Evolutionary conservation across 92 coral and sea anemone genomes (phyloP).

Genomic region (Phenganax subtilis): DNA sequence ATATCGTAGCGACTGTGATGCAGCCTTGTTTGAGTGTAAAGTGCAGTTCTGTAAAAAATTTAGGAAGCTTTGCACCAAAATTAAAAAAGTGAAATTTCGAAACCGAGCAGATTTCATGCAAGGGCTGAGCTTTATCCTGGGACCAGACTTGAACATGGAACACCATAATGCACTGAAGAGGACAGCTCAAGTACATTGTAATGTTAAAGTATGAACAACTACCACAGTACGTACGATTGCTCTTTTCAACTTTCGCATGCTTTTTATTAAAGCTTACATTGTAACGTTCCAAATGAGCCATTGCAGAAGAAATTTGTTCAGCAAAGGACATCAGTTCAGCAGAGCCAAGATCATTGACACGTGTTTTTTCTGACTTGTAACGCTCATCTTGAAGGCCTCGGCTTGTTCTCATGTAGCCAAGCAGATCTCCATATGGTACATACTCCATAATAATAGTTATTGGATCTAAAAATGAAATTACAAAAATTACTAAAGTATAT

Average conservation of each 20-base stretch:
- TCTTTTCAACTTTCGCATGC: background rate
- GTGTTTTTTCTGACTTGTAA: conserved; percentile 46
- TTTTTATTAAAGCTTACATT: conserved; percentile 34
- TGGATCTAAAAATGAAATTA: conserved; percentile 28
- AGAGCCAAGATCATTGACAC: conserved; percentile 43
- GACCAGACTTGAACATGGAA: background rate
- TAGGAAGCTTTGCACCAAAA: background rate
- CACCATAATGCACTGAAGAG: background rate
- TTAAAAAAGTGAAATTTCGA: background rate
- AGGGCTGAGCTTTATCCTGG: too few species aligned
- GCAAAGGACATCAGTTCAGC: conserved; percentile 56
- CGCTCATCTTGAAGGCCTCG: conserved; percentile 57
- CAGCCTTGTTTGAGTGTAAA: too few species aligned
- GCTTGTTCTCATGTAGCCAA: conserved; percentile 57
- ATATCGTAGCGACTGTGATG: too few species aligned
- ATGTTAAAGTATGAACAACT: background rate
- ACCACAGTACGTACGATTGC: background rate
- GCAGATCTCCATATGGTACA: conserved; percentile 57
- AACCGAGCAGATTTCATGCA: background rate
- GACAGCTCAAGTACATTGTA: background rate
- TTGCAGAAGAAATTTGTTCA: conserved; percentile 58
- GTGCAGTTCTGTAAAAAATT: too few species aligned
- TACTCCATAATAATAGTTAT: conserved; percentile 56
- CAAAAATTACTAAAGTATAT: background rate
- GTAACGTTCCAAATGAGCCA: conserved; percentile 53